A percentile compares a stretch with the other conserved stretches of the same genome.
These are phyloP conservation scores for Drosophila peninsularis DNA, from an alignment of 2,888 invertebrate species.

Conservation along the genomic window DNA sequence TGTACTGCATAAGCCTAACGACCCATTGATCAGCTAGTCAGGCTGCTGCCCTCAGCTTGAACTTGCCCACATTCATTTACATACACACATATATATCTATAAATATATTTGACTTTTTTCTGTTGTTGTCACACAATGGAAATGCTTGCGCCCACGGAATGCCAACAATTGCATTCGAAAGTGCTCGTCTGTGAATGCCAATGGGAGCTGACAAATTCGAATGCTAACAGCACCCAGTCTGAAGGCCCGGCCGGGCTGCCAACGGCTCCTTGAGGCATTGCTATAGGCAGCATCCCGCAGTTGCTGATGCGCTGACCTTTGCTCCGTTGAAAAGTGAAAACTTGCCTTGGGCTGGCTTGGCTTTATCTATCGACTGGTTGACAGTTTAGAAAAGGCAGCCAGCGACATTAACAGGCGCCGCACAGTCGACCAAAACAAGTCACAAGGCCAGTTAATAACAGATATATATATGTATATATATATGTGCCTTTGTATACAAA, in stretches of 20 bases:
- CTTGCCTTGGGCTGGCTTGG: slow-evolving; percentile 43
- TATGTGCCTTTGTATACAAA: slow-evolving; percentile 1
- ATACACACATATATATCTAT: background rate
- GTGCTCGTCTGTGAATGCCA: slow-evolving; percentile 40
- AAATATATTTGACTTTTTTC: background rate
- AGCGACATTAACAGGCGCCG: no score
- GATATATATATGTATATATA: slow-evolving; percentile 18
- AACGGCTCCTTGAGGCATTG: slow-evolving; percentile 47
- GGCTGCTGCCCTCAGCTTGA: slow-evolving; percentile 19
- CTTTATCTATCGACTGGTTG: slow-evolving; percentile 63
- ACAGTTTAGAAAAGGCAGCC: slow-evolving; percentile 79
- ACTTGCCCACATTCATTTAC: slow-evolving; percentile 18
- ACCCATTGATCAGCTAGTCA: slow-evolving; percentile 19
- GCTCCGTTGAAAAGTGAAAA: slow-evolving; percentile 74
- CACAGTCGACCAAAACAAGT: slow-evolving; percentile 43
- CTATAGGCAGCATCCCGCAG: slow-evolving; percentile 16
- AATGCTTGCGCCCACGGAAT: slow-evolving; percentile 38
- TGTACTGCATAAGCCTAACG: slow-evolving; percentile 20
- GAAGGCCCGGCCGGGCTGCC: slow-evolving; percentile 6
- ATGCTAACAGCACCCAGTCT: slow-evolving; percentile 52
- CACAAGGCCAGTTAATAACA: slow-evolving; percentile 44
- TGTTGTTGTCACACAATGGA: slow-evolving; percentile 21
- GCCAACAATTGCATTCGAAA: slow-evolving; percentile 47
- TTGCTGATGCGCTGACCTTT: slow-evolving; percentile 63
- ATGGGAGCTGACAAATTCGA: slow-evolving; percentile 57